These are phyloP conservation scores for Machaerirhynchus nigripectus DNA, from an alignment of 2,113 vertebrate species.

Conservation along the genomic window DNA sequence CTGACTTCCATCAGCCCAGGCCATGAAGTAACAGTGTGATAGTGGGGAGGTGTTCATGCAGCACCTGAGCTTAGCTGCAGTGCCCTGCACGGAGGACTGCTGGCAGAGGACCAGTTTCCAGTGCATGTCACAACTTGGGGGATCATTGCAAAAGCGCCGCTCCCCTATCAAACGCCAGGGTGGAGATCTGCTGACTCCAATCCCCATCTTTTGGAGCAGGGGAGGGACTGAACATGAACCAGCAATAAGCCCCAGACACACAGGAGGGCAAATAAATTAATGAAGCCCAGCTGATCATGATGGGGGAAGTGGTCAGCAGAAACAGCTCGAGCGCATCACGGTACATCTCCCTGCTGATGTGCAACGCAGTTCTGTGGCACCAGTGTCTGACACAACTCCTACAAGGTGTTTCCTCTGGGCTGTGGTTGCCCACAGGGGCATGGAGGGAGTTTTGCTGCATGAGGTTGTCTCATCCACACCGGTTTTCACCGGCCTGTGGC, in stretches of 20 bases:
- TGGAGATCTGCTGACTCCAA: neutral
- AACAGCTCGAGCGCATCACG: neutral
- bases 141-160: neutral
- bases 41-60: neutral
- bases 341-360: accelerated
- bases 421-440: neutral
- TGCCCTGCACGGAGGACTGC: neutral
- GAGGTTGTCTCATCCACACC: neutral
- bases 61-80: neutral
- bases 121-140: neutral
- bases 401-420: neutral
- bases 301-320: neutral
- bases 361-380: neutral
- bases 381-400: neutral
- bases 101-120: neutral
- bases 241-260: neutral
- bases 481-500: neutral
- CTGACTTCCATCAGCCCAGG: neutral
- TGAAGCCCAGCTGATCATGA: neutral
- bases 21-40: neutral
- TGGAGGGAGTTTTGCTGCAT: neutral
- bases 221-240: neutral
- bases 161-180: neutral
- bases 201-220: neutral
- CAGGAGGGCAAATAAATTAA: neutral